Percentiles rank a stretch among this genome's conserved stretches.
Evolutionary conservation across 2,113 vertebrate species (phyloP).

Genomic region (Syrmaticus mikado): DNA sequence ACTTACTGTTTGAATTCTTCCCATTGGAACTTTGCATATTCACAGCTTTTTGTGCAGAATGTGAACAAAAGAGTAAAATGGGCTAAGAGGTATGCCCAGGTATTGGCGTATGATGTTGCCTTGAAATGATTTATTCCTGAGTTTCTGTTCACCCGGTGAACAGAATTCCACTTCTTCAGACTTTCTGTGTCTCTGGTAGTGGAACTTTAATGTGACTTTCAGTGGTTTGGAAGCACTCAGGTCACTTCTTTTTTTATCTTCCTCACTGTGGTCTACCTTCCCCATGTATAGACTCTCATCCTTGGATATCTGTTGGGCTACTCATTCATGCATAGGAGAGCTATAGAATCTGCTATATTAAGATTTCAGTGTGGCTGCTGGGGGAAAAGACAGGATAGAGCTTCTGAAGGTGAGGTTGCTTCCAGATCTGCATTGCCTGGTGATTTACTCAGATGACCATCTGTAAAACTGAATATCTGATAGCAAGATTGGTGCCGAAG

Average conservation of each 20-base stretch:
- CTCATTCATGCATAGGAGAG: background rate
- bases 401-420: background rate
- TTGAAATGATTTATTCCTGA: background rate
- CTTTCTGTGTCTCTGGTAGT: background rate
- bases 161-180: background rate
- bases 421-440: background rate
- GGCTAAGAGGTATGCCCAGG: background rate
- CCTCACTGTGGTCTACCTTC: background rate
- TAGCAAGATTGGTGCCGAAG: background rate
- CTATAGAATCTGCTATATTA: background rate
- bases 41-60: background rate
- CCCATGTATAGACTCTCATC: accelerated
- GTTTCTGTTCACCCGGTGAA: background rate
- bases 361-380: background rate
- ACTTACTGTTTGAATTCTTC: background rate
- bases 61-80: background rate
- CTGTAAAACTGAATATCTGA: background rate
- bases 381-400: background rate
- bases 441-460: background rate
- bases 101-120: background rate
- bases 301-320: background rate
- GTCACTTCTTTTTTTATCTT: background rate
- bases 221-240: background rate
- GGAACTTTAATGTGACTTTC: background rate
- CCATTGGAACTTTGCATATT: background rate